These are phyloP conservation scores for Thaumatotibia leucotreta DNA, from an alignment of 1,140 invertebrate species.

Conservation along the genomic window DNA sequence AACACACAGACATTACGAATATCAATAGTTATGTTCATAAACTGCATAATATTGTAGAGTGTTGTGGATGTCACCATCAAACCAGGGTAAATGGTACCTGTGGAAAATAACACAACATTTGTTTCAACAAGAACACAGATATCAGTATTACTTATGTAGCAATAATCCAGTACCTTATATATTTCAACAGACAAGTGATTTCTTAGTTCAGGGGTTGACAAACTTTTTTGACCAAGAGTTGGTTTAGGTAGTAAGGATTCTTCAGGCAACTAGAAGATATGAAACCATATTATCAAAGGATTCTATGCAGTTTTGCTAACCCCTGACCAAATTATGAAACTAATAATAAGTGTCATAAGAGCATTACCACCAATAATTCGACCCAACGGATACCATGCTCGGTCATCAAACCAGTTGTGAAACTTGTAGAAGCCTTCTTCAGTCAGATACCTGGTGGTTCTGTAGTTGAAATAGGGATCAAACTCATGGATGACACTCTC, in stretches of 20 bases:
- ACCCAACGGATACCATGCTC: conserved; percentile 98
- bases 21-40: conserved; percentile 96
- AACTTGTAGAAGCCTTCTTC: conserved; percentile 99
- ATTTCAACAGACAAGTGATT: too few species aligned
- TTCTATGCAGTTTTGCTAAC: too few species aligned
- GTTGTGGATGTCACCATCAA: conserved; percentile 98
- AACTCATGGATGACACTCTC: conserved; percentile 99
- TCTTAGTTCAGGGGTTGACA: too few species aligned
- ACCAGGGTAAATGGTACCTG: conserved; percentile 97
- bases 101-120: conserved; percentile 6
- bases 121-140: too few species aligned
- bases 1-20: conserved; percentile 99
- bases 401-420: conserved; percentile 99
- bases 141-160: too few species aligned
- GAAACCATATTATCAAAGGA: too few species aligned
- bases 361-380: conserved; percentile 96
- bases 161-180: too few species aligned
- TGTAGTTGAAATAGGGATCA: conserved; percentile 99
- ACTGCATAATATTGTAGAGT: conserved; percentile 91
- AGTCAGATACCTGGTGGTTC: conserved; percentile 95
- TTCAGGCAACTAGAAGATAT: too few species aligned
- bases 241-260: too few species aligned
- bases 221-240: too few species aligned
- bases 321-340: too few species aligned
- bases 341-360: too few species aligned